Evolutionary conservation across 1,140 invertebrate species (phyloP), one percentile per base, ranked within the genome.

Genomic region (Alviniconcha marisindica): DNA sequence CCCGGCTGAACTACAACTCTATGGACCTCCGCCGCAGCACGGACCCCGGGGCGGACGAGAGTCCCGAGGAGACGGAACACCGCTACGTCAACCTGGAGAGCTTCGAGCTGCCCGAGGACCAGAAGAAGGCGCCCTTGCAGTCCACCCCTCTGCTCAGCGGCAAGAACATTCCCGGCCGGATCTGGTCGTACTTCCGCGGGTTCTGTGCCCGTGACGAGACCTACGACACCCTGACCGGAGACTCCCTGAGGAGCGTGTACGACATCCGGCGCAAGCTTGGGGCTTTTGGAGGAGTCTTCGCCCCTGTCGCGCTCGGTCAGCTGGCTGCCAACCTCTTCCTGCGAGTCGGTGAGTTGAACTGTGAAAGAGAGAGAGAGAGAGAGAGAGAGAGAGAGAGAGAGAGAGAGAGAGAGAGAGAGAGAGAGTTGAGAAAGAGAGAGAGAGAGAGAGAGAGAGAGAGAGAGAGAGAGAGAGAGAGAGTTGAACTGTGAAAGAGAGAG

Each of bases 281-380:
- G 31, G 97, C 97, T 2, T 97, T 99, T 93, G 96, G 96, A 31
- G 98, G 98, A n/a, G 98, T 99, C 12, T 99, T 99, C 93, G 97
- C 97, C 89, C 98, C 98, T 10, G 98, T 99, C 18, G 97, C 97
- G 1, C 93, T 99, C 31, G 98, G 97, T 18, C 99, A 99, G 98
- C 99, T 99, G 92, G 98, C 97, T 93, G 97, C 97, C 54, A 94
- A 99, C 83, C 95, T 99, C 77, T 99, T 99, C 92, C 96, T 99
- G 86, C 95, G 98, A 94, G 97, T 99, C 94, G 98, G 98, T 98
- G 93, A 94, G 95, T 83, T 48, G 44, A 48, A 48, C 7, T 10
- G 44, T 5, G 44, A 48, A 18, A 48, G 44, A 48, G 44, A 48
- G 44, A 48, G 44, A 48, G 44, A 48, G 44, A 48, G 18, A 48